Base-by-base conservation (phyloP, 1,140 invertebrate species). In the Homarus americanus region DNA sequence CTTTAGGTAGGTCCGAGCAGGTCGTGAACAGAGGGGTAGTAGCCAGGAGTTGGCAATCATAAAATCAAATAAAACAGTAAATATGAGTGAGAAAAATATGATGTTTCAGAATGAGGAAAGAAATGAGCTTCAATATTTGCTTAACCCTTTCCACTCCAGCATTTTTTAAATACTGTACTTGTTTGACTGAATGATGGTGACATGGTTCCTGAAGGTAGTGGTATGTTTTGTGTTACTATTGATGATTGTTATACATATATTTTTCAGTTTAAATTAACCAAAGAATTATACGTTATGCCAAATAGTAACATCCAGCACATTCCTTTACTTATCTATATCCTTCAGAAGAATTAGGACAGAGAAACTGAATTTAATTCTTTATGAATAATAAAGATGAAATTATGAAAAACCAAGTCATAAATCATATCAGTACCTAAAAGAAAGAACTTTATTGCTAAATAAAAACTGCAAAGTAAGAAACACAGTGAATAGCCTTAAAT, bases 21-120 rank as follows among this genome's bases (percentile, higher is more conserved):
- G 76, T 32, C n/a, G 76, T 79, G 76, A 44, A 49, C 58, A 83
- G 82, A 58, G 82, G 80, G 82, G 53, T 38, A 32, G 82, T 53
- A n/a, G 40, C 40, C 76, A 69, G 28, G 10, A 69, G n/a, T 24
- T 7, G 63, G 63, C 63, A 69, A 32, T 58, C 53, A 15, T 24
- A 58, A 24, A 69, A 32, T 58, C 53, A 15, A 58, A 58, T 15
- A 49, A 20, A 24, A 58, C 12, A 58, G 15, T 15, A 24, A 58
- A 58, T 58, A 4, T 58, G 20, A 58, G 24, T 0, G 63, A 69
- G 32, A 28, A 63, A 32, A 24, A 69, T 32, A 24, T 69, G 24
- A 69, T 32, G 9, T 2, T 69, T 32, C 28, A 69, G 12, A 69
- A 63, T 63, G 15, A 5, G 15, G 44, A 15, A 49, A 49, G 15